A percentile compares a stretch with the other conserved stretches of the same genome.
These are phyloP conservation scores for Labeo catla DNA, from an alignment of 2,113 vertebrate species.

Conservation along the genomic window DNA sequence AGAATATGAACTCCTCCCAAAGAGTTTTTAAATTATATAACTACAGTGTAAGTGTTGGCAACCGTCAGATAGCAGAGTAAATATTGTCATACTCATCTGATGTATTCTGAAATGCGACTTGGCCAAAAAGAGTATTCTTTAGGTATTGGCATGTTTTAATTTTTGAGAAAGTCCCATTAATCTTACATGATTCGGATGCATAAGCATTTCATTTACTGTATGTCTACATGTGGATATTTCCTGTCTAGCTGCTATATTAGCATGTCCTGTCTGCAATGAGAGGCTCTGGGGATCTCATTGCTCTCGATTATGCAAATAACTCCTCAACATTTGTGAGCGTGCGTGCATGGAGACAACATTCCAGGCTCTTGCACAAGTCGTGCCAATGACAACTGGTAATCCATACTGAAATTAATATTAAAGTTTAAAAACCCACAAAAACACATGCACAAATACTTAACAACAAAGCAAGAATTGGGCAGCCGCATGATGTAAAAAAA, in stretches of 20 bases:
- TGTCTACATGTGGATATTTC: slow-evolving; percentile 45
- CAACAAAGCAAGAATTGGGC: slow-evolving; percentile 16
- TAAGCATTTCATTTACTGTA: background rate
- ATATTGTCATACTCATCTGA: background rate
- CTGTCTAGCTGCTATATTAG: slow-evolving; percentile 45
- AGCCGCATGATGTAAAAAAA: slow-evolving; percentile 60
- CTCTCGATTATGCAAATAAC: slow-evolving; percentile 54
- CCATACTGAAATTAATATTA: slow-evolving; percentile 69
- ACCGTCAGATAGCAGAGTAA: background rate
- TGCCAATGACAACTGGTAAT: slow-evolving; percentile 67
- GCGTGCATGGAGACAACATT: slow-evolving; percentile 53
- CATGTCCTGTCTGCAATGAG: slow-evolving; percentile 50
- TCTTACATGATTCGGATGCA: background rate
- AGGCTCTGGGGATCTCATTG: slow-evolving; percentile 42
- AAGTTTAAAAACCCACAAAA: slow-evolving; percentile 45
- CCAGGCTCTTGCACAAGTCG: slow-evolving; percentile 60
- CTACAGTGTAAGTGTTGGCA: background rate
- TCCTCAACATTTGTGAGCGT: slow-evolving; percentile 45
- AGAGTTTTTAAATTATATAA: slow-evolving; percentile 63
- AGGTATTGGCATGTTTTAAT: background rate
- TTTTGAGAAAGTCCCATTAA: background rate
- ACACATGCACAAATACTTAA: background rate
- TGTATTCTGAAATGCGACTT: background rate
- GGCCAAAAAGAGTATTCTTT: background rate
- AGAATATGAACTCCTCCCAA: slow-evolving; percentile 64